Conservation (phyloP, 35 echinoderm and acorn worm genomes). For the Stichopus chloronotus region DNA sequence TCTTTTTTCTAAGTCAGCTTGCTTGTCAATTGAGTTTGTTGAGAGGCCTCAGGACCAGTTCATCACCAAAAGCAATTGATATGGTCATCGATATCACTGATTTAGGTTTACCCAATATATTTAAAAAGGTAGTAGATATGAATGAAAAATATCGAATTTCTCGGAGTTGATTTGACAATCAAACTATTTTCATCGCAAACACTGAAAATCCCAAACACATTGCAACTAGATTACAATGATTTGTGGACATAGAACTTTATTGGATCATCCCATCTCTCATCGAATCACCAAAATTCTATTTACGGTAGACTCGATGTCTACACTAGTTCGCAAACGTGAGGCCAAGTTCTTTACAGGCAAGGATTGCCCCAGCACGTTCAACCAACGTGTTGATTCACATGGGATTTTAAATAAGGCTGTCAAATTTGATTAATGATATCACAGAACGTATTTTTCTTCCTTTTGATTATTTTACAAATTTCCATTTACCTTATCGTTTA, state of each 20-base stretch:
- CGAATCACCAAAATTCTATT: not conserved
- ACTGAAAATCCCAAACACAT: conserved; percentile 5
- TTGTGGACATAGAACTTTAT: not conserved
- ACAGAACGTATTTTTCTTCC: not conserved
- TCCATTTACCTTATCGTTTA: too few relatives aligned
- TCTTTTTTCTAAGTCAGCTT: not conserved
- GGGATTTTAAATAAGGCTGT: not conserved
- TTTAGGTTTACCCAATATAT: not conserved
- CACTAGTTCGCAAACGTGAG: not conserved
- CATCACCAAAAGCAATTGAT: not conserved
- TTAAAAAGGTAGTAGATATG: not conserved
- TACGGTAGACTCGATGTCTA: conserved; percentile 27
- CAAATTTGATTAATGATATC: conserved; percentile 34
- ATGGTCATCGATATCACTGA: not conserved
- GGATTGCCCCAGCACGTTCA: not conserved
- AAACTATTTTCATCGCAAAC: conserved; percentile 5
- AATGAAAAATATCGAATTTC: not conserved
- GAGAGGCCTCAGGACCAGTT: not conserved
- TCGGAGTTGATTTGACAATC: not conserved
- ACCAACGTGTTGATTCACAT: not conserved
- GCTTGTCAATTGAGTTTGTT: not conserved
- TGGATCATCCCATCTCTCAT: not conserved
- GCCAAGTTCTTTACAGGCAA: not conserved
- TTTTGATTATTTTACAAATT: too few relatives aligned
- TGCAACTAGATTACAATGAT: not conserved